phyloP scores from a whole-genome alignment of 2,113 vertebrate species.

The Holacanthus passer region DNA sequence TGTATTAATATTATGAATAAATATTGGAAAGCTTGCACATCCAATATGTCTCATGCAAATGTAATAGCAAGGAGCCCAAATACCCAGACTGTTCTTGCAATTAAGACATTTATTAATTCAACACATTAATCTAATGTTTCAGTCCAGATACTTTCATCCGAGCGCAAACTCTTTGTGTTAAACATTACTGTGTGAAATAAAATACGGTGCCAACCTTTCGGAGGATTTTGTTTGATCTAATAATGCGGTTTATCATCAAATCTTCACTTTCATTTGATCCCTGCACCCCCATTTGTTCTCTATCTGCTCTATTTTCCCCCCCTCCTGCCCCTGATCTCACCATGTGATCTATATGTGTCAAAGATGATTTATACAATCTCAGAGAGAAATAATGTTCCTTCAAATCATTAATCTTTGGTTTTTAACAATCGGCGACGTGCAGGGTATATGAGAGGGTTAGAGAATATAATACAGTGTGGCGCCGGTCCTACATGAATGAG shows the following conservation, averaged over 20 bases:
- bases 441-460: slow-evolving; percentile 52
- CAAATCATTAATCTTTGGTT: slow-evolving; percentile 69
- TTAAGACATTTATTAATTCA: slow-evolving; percentile 42
- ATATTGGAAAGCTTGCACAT: neutral
- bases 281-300: slow-evolving; percentile 24
- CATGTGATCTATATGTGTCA: slow-evolving; percentile 65
- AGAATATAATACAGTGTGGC: slow-evolving; percentile 57
- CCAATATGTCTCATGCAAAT: slow-evolving; percentile 15
- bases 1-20: neutral
- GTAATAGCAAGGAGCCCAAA: neutral
- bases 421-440: slow-evolving; percentile 57
- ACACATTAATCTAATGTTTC: neutral
- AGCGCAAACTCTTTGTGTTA: neutral
- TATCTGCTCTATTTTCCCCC: neutral
- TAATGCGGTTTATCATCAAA: slow-evolving; percentile 33
- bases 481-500: slow-evolving; percentile 65
- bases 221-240: slow-evolving; percentile 20
- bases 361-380: slow-evolving; percentile 64
- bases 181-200: slow-evolving; percentile 18
- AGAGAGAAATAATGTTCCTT: slow-evolving; percentile 56
- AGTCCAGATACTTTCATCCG: slow-evolving; percentile 28
- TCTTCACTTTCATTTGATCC: slow-evolving; percentile 38
- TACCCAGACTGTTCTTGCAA: slow-evolving; percentile 5
- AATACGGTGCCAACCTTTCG: slow-evolving; percentile 5
- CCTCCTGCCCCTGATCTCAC: slow-evolving; percentile 21